phyloP scores from a whole-genome alignment of 2,113 vertebrate species.

The Parotia lawesii region DNA sequence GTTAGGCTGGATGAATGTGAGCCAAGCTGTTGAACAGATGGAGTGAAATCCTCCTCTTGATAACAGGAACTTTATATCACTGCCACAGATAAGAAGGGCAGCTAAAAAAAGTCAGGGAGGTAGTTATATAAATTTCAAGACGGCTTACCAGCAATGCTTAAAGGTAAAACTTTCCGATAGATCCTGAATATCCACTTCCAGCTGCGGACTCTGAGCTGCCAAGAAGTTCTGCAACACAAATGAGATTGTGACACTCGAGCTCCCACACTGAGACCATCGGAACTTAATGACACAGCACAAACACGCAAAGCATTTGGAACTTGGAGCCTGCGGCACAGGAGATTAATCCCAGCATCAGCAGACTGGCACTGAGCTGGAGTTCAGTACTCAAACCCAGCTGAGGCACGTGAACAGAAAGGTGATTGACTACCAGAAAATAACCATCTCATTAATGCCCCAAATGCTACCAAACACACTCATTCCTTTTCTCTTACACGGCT shows the following conservation, averaged over 20 bases:
- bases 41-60: constrained; percentile 64
- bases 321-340: background rate
- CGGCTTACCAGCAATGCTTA: constrained; percentile 16
- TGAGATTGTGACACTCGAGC: background rate
- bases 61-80: constrained; percentile 60
- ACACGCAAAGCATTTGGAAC: background rate
- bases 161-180: constrained; percentile 23
- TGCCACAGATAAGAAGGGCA: constrained; percentile 60
- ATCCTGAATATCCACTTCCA: background rate
- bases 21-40: constrained; percentile 65
- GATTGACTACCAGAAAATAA: background rate
- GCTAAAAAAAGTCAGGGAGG: constrained; percentile 58
- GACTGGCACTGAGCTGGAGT: background rate
- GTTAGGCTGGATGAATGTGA: constrained; percentile 58
- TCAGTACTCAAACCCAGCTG: background rate
- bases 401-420: background rate
- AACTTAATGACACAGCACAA: background rate
- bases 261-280: background rate
- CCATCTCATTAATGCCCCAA: background rate
- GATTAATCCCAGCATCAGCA: background rate
- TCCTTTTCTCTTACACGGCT: background rate
- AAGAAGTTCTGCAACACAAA: background rate
- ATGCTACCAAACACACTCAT: background rate
- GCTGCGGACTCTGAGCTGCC: background rate
- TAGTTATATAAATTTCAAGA: constrained; percentile 42